Base-by-base conservation (phyloP, 2,888 invertebrate genomes). In the Monochamus alternatus region DNA sequence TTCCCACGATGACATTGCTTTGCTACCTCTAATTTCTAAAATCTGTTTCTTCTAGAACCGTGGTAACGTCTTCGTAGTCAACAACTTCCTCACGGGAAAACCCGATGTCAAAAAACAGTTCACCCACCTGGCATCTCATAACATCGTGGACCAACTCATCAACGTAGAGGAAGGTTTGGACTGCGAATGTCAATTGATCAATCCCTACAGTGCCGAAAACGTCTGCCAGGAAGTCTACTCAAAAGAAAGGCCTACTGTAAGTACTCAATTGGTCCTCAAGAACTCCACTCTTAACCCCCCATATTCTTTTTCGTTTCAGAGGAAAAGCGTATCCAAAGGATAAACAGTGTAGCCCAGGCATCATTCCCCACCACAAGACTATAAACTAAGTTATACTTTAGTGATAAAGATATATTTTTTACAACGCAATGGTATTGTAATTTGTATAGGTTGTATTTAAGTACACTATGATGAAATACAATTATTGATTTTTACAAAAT, bases 61-160 rank as follows among this genome's bases (percentile, higher is more conserved):
- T 68, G 95, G 95, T 30, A 90, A 93, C 12, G 91, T 93, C 9
- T 93, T 94, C 89, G 93, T 93, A 7, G 88, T 92, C 3, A 89
- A 90, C 77, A 93, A 92, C 88, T 93, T 92, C 90, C 88, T 88
- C 0, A 76, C 77, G 5, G 87, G 91, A 73, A 91, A 92, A 83
- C 88, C 91, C 0, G 91, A 89, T 10, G 91, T 91, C 79, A 92
- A 91, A 88, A 93, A 93, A 86, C 91, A 92, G 87, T 93, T 90
- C 89, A 80, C 92, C 38, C 91, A 91, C 83, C 89, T 92, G 0
- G 90, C 91, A 0, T 87, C 90, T 1, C 86, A 88, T 58, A 89
- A 90, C 79, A 89, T 92, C 82, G 86, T 87, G 52, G 88, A 90
- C 72, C 86, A 87, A 59, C 76, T 92, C 79, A 80, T 89, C 22